phyloP scores from a whole-genome alignment of 2,888 invertebrate species.

The Craniophora ligustri region DNA sequence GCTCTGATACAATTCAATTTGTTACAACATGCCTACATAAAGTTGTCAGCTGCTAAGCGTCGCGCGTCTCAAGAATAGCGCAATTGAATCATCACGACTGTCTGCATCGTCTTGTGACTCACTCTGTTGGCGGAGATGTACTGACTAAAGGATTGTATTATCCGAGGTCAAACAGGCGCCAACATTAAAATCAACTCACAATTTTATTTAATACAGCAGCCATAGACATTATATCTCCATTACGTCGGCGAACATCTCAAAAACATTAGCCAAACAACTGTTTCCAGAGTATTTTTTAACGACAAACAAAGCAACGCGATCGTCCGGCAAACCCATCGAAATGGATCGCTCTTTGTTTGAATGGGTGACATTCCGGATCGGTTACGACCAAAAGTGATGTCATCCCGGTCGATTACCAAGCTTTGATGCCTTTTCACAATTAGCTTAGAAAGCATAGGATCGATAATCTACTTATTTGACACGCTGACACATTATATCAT shows the following conservation, averaged over 20 bases:
- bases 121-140: slow-evolving; percentile 39
- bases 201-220: slow-evolving; percentile 20
- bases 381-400: slow-evolving; percentile 59
- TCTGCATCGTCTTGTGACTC: slow-evolving; percentile 42
- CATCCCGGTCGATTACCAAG: slow-evolving; percentile 51
- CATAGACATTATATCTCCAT: slow-evolving; percentile 24
- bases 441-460: slow-evolving; percentile 30
- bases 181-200: slow-evolving; percentile 33
- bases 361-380: slow-evolving; percentile 61
- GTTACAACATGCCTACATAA: slow-evolving; percentile 31
- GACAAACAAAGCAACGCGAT: slow-evolving; percentile 44
- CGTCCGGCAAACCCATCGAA: slow-evolving; percentile 55
- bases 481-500: slow-evolving; percentile 26
- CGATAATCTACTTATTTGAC: slow-evolving; percentile 23
- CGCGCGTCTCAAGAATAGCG: slow-evolving; percentile 46
- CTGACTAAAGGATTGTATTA: slow-evolving; percentile 35
- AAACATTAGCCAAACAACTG: slow-evolving; percentile 28
- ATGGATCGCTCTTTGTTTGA: slow-evolving; percentile 60
- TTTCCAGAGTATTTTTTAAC: slow-evolving; percentile 28
- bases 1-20: slow-evolving; percentile 30
- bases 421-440: slow-evolving; percentile 39
- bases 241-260: slow-evolving; percentile 24
- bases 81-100: slow-evolving; percentile 51
- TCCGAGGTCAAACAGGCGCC: slow-evolving; percentile 38
- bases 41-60: slow-evolving; percentile 32